Evolutionary conservation across 2,888 invertebrate species (phyloP).

Genomic region (Polylopha cassiicola): DNA sequence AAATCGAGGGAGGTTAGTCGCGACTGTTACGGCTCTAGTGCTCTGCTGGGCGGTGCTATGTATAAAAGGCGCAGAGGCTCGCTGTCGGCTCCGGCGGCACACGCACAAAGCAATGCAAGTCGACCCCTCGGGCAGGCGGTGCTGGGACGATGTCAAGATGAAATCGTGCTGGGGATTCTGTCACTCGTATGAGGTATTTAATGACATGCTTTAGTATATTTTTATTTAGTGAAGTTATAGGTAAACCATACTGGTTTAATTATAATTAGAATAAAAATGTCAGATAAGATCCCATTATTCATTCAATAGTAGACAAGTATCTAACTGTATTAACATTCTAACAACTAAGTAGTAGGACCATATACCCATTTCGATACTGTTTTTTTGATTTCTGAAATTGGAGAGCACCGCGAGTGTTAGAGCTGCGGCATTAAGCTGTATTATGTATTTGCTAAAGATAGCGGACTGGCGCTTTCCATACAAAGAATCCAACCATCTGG

Average conservation of each 20-base stretch:
- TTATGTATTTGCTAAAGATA: slow-evolving; percentile 68
- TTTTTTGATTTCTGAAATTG: too few species aligned
- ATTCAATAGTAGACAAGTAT: too few species aligned
- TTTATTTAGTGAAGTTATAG: too few species aligned
- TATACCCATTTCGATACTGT: too few species aligned
- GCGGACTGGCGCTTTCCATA: slow-evolving; percentile 93
- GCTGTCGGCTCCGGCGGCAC: slow-evolving; percentile 55
- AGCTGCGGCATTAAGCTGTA: too few species aligned
- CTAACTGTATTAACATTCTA: too few species aligned
- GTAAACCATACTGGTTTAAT: too few species aligned
- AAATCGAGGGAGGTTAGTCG: slow-evolving; percentile 29
- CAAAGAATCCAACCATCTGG: slow-evolving; percentile 90
- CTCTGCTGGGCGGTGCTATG: slow-evolving; percentile 40
- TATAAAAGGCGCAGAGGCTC: slow-evolving; percentile 36
- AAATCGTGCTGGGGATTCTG: slow-evolving; percentile 91
- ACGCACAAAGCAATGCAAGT: slow-evolving; percentile 63
- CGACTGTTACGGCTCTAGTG: slow-evolving; percentile 35
- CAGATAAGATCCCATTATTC: too few species aligned
- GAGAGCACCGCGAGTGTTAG: too few species aligned
- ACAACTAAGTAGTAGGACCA: too few species aligned
- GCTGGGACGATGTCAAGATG: slow-evolving; percentile 87
- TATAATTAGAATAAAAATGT: too few species aligned
- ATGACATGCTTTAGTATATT: too few species aligned
- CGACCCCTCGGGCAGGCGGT: slow-evolving; percentile 80
- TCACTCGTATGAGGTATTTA: slow-evolving; percentile 86